Conservation (phyloP, 2,888 invertebrate species). For the Sphinx pinastri region DNA sequence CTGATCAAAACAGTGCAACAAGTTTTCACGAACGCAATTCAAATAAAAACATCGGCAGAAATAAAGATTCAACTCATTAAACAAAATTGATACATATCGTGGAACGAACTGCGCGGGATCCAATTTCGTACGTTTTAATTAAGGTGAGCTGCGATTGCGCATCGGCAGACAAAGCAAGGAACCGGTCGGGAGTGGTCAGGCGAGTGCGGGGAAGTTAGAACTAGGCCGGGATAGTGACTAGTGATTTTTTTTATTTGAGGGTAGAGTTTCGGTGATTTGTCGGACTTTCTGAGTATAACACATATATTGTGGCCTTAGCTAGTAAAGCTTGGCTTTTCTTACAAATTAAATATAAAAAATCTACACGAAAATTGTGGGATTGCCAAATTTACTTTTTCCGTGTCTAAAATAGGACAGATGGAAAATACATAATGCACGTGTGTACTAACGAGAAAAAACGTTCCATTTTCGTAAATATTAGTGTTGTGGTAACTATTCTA, state of each 20-base stretch:
- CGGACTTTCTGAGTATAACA: no score
- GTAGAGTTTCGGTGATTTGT: background rate
- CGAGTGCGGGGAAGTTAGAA: slow-evolving; percentile 44
- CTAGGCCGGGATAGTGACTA: background rate
- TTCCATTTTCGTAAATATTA: no score
- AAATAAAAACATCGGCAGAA: slow-evolving; percentile 10
- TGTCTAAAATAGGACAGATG: no score
- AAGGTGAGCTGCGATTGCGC: slow-evolving; percentile 54
- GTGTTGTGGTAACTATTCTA: no score
- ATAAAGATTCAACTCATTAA: slow-evolving; percentile 73
- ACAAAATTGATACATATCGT: slow-evolving; percentile 78
- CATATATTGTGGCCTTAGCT: no score
- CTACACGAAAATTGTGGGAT: no score
- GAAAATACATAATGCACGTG: no score
- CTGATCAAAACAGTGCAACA: background rate
- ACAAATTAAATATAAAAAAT: no score
- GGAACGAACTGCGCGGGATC: slow-evolving; percentile 60
- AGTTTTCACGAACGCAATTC: background rate
- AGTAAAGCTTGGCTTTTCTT: no score
- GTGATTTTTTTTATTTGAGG: background rate
- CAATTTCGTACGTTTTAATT: slow-evolving; percentile 79
- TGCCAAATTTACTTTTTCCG: no score
- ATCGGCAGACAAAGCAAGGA: slow-evolving; percentile 49
- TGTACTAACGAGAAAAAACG: no score
- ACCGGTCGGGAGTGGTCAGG: slow-evolving; percentile 35